Conservation (phyloP, 2,797 vertebrate species). For the Setipinna tenuifilis region DNA sequence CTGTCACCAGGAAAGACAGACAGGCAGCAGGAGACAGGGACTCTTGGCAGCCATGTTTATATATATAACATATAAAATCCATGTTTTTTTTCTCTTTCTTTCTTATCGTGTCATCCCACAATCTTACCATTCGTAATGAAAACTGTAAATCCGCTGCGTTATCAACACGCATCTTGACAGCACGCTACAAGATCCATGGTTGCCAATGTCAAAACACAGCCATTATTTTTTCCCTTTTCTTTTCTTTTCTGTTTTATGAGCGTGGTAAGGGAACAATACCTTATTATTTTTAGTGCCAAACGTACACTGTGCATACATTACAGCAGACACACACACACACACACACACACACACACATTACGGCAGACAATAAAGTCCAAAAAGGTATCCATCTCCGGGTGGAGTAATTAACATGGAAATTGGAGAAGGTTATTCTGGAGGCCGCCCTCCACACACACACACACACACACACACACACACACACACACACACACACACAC, state of each 20-base stretch:
- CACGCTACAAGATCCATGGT: not conserved
- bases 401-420: constrained; percentile 80
- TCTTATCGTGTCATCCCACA: not conserved
- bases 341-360: too few species aligned
- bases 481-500: too few species aligned
- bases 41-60: not conserved
- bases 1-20: constrained; percentile 19
- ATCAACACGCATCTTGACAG: constrained; percentile 11
- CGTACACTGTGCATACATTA: constrained; percentile 61
- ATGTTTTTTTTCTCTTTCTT: not conserved
- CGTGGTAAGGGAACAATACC: constrained; percentile 42
- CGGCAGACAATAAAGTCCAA: constrained; percentile 60
- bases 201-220: constrained; percentile 40
- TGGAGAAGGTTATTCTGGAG: constrained; percentile 69
- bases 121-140: not conserved
- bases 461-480: too few species aligned
- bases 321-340: constrained; percentile 26
- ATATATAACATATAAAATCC: not conserved
- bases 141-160: not conserved
- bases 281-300: constrained; percentile 51
- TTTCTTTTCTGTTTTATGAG: not conserved
- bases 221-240: constrained; percentile 40
- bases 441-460: constrained; percentile 47
- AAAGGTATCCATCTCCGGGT: constrained; percentile 70
- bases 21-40: not conserved